phyloP scores from a whole-genome alignment of 2,797 vertebrate genomes.

The Semaprochilodus insignis region DNA sequence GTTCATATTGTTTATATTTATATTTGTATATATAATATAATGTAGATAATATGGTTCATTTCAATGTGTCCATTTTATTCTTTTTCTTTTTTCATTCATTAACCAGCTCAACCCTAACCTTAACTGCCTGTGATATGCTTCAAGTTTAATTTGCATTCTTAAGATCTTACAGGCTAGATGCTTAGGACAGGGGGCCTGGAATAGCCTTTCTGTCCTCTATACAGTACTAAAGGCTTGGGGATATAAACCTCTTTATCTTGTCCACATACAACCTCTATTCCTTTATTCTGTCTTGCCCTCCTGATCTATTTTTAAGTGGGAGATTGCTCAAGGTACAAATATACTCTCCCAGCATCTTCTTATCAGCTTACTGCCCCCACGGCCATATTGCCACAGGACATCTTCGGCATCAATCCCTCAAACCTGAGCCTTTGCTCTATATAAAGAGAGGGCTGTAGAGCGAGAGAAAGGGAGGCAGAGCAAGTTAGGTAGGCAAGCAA shows the following conservation, averaged over 20 bases:
- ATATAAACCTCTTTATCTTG: not conserved
- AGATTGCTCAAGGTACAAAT: constrained; percentile 56
- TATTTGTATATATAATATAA: no score
- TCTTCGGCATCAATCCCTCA: constrained; percentile 6
- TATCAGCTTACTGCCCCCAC: constrained; percentile 63
- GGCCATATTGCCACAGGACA: not conserved
- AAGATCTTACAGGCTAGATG: not conserved
- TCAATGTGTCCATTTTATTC: no score
- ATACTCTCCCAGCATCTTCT: constrained; percentile 51
- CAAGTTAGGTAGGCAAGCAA: constrained; percentile 16
- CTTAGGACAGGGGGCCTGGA: not conserved
- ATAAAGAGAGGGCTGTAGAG: constrained; percentile 41
- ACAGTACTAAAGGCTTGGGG: not conserved
- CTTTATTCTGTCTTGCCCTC: constrained; percentile 3
- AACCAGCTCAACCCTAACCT: not conserved
- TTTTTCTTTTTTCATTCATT: no score
- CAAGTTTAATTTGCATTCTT: not conserved
- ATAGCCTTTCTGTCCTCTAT: not conserved
- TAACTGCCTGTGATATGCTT: not conserved
- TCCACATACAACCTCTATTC: not conserved
- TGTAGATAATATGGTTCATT: no score
- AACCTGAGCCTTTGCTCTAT: constrained; percentile 58
- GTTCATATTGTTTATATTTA: no score
- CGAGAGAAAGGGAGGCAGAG: constrained; percentile 44
- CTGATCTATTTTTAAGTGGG: constrained; percentile 48